Base-by-base conservation (phyloP, 2,888 invertebrate genomes). In the Eledone cirrhosa region DNA sequence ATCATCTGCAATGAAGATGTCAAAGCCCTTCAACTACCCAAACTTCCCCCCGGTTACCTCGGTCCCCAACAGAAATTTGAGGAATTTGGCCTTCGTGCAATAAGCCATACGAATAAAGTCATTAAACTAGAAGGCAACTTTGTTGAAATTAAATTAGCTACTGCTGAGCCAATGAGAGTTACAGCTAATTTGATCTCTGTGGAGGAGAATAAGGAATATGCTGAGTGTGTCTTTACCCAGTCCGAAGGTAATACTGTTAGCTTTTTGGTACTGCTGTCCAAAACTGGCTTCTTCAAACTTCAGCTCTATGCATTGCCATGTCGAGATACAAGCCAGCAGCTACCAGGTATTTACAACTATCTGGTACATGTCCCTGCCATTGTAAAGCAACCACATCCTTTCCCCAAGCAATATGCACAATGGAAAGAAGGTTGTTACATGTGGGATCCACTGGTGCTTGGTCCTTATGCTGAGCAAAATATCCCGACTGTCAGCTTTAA, bases 341-440 rank as follows among this genome's bases (percentile, higher is more conserved):
- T 91, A 63, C 91, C 90, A 11, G 91, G 90, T 7, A 89, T 90
- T n/a, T 91, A 88, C 85, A 91, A 91, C 85, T 91, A 90, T 83
- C 86, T 91, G 80, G 87, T 91, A 84, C 87, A 89, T 84, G 89
- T 89, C 79, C 83, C 83, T 80, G 83, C 82, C 59, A 78, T 87
- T 16, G 85, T 84, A 13, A 83, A 86, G 79, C 80, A 81, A 31
- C 84, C 85, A 16, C 82, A 84, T 63, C 87, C 89, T 31, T 91
- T 88, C 88, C 91, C 91, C 41, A 89, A 90, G 83, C 91, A 91
- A 85, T 91, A 90, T 76, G 90, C 90, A 29, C 90, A 91, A 82
- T 91, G 91, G 91, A 91, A 91, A 83, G 90, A 91, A 79, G 91
- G 90, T 13, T 91, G 91, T 83, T 89, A 84, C 85, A 89, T 91